Evolutionary conservation across 1,140 invertebrate genomes (phyloP), one percentile per base, ranked within the genome.

Genomic region (Steinernema feltiae): DNA sequence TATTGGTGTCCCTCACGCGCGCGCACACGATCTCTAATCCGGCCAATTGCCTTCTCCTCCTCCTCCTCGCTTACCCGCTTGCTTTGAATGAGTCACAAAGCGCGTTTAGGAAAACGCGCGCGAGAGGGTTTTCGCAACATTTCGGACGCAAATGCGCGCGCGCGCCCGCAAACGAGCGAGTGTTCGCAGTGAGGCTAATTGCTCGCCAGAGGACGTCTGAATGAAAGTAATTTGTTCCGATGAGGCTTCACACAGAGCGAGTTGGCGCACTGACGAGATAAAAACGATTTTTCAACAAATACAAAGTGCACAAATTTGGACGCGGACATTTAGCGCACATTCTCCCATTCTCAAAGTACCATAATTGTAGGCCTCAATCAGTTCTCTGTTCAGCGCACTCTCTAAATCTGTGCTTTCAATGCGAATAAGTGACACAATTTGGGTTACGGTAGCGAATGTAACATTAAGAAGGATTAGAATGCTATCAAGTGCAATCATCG

Each of bases 111-210:
- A 46, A 46, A 46, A n/a, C 41, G 41, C 41, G 41, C 41, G 7
- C 41, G n/a, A 46, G 41, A 46, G 41, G 41, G 53, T 63, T 63
- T 12, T 63, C 53, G 53, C 53, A 63, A 63, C 24, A 63, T 63
- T 63, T 63, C 53, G n/a, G n/a, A n/a, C n/a, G n/a, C n/a, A n/a
- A n/a, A n/a, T n/a, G n/a, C n/a, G n/a, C n/a, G n/a, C n/a, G n/a
- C n/a, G n/a, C n/a, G n/a, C n/a, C n/a, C n/a, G n/a, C n/a, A n/a
- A n/a, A n/a, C n/a, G n/a, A n/a, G n/a, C n/a, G n/a, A n/a, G n/a
- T n/a, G n/a, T n/a, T n/a, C n/a, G n/a, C 53, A 63, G 53, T 63
- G 53, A 63, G 53, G 53, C 53, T 63, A 63, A 63, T 63, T 63
- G 53, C 12, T 3, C 7, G 12, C 53, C 12, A 21, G 53, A 63